Evolutionary conservation across 2,113 vertebrate species (phyloP), one percentile per base, ranked within the genome.

Genomic region (Halichoeres trimaculatus): DNA sequence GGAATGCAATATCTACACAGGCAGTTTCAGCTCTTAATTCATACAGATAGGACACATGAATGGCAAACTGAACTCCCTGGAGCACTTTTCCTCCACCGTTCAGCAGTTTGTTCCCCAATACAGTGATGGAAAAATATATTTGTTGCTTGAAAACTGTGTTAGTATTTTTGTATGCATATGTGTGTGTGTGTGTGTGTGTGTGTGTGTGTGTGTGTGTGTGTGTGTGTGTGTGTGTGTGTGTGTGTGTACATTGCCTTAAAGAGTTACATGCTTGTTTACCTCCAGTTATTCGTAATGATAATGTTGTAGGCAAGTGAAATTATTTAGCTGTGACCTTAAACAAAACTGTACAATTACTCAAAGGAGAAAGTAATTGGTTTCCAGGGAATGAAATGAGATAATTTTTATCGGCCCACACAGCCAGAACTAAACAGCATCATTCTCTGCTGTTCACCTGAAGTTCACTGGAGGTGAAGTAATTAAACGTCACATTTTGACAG

Each of bases 1-100:
- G 45, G 8, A 43, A 13, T 3, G 69, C 62, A 76, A 66, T 70
- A 82, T 80, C 67, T 83, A 68, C 59, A 80, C 24, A 66, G 66
- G 77, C 74, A 78, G 51, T 86, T 87, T 81, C 64, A 64, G 67
- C 66, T 84, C 50, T 57, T 76, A 84, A 77, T 85, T 81, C 72
- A 74, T 63, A 71, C 58, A 84, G 69, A 88, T 72, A 76, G 70
- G 75, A 81, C 64, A 71, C 56, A 70, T 56, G 36, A 87, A 81
- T 80, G 66, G 60, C 52, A 84, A 85, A 66, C 24, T 51, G 47
- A 71, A 85, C 54, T 70, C 83, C 71, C 68, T 56, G 54, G 38
- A 78, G 81, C 73, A 13, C 69, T 79, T 82, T 54, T 59, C 30
- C 20, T 52, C 51, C 51, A 30, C 35, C n/a, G 5, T 30, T 54